These are phyloP conservation scores for Helobdella robusta DNA, from an alignment of 2,888 invertebrate species.

Conservation along the genomic window DNA sequence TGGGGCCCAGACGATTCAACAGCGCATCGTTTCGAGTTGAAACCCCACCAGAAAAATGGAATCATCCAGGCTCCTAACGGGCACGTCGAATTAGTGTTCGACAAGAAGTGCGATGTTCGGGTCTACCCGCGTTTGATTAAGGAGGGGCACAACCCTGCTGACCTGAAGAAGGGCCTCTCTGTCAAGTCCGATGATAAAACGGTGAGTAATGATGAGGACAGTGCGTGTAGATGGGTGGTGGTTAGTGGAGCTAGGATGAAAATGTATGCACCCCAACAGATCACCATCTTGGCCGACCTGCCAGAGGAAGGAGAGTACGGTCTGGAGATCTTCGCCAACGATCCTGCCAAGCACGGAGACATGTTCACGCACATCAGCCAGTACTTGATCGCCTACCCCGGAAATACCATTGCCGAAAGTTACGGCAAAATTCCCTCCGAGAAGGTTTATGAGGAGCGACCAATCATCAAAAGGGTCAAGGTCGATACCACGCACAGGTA, in stretches of 20 bases:
- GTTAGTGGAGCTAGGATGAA: not conserved
- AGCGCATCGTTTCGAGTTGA: constrained; percentile 43
- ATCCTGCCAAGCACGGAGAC: constrained; percentile 46
- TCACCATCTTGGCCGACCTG: constrained; percentile 41
- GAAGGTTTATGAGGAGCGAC: not conserved
- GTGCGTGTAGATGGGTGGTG: not conserved
- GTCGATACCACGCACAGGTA: constrained; percentile 12
- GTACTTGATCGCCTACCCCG: constrained; percentile 21
- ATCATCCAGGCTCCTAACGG: constrained; percentile 40
- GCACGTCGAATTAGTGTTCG: constrained; percentile 44
- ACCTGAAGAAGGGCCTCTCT: constrained; percentile 42
- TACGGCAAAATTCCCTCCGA: constrained; percentile 12
- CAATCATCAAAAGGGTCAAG: not conserved
- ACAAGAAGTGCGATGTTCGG: constrained; percentile 66
- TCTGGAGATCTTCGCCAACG: constrained; percentile 49
- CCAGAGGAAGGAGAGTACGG: constrained; percentile 48
- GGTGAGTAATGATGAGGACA: constrained; percentile 14
- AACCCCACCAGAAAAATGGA: constrained; percentile 42
- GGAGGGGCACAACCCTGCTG: constrained; percentile 44
- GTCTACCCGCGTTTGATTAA: constrained; percentile 45
- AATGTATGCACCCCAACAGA: constrained; percentile 16
- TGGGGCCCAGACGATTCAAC: constrained; percentile 44
- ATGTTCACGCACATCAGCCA: constrained; percentile 38
- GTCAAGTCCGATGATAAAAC: constrained; percentile 42
- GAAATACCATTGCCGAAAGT: constrained; percentile 13